Evolutionary conservation across 2,113 vertebrate genomes (phyloP).

Genomic region (Bujurquina vittata): DNA sequence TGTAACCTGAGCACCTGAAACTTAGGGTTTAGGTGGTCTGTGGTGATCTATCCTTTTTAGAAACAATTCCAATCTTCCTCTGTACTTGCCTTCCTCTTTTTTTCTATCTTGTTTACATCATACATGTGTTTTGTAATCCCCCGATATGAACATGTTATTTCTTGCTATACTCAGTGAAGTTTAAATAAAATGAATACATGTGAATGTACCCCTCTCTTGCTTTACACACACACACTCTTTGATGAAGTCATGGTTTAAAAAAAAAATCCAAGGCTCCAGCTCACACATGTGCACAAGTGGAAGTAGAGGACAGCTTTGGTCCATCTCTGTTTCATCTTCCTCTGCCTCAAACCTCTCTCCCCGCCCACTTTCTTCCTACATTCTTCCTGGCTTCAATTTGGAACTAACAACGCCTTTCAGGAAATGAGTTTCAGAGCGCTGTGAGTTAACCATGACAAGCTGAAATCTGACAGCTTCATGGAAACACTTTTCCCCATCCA

Average conservation of each 20-base stretch:
- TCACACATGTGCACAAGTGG: conserved; percentile 1
- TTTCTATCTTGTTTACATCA: not conserved
- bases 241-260: not conserved
- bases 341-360: not conserved
- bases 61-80: conserved; percentile 29
- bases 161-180: not conserved
- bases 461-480: conserved; percentile 40
- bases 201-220: not conserved
- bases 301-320: conserved; percentile 3
- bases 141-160: not conserved
- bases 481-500: conserved; percentile 30
- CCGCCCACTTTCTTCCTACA: not conserved
- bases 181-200: not conserved
- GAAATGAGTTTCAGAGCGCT: conserved; percentile 8
- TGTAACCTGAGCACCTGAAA: conserved; percentile 27
- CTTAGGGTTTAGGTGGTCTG: conserved; percentile 25
- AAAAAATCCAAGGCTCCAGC: not conserved
- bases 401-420: not conserved
- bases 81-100: not conserved
- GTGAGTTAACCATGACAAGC: conserved; percentile 15
- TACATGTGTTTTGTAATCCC: not conserved
- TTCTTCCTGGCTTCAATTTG: conserved; percentile 23
- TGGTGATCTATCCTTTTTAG: conserved; percentile 25
- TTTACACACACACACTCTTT: not conserved
- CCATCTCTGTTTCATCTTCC: conserved; percentile 18